A percentile compares a stretch with the other conserved stretches of the same genome.
Evolutionary conservation across 2,113 vertebrate genomes (phyloP).

Genomic region (Microtus oregoni): DNA sequence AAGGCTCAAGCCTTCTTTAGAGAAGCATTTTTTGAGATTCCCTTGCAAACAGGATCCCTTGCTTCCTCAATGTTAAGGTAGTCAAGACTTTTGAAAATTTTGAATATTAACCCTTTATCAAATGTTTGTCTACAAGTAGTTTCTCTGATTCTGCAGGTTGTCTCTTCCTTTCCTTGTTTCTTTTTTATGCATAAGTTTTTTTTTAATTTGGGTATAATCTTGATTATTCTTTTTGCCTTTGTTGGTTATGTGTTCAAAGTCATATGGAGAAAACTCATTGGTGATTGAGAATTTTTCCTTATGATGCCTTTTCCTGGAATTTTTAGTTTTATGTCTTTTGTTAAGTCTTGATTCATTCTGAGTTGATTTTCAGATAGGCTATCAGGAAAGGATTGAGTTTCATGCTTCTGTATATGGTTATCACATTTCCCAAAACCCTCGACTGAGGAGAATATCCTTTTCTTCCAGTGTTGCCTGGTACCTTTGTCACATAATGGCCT

Average conservation of each 20-base stretch:
- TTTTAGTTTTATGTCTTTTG: neutral
- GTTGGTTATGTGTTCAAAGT: neutral
- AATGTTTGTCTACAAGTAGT: too few species aligned
- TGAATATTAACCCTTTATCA: neutral
- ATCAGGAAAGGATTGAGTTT: neutral
- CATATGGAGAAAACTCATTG: neutral
- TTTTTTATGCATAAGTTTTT: neutral
- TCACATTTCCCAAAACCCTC: neutral
- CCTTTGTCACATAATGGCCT: neutral
- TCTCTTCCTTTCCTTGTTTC: neutral
- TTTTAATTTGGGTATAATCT: neutral
- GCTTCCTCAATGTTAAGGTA: neutral
- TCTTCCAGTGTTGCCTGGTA: neutral
- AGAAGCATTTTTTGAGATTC: neutral
- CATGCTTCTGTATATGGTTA: neutral
- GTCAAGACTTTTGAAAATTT: neutral
- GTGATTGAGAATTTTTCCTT: neutral
- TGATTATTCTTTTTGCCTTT: neutral
- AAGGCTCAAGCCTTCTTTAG: neutral
- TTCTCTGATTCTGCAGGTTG: neutral
- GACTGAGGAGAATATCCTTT: neutral
- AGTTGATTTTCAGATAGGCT: neutral
- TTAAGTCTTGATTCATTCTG: neutral
- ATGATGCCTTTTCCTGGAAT: neutral
- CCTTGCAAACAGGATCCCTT: neutral